These are phyloP conservation scores for Takifugu ocellatus DNA, from an alignment of 2,797 vertebrate genomes.

Conservation along the genomic window DNA sequence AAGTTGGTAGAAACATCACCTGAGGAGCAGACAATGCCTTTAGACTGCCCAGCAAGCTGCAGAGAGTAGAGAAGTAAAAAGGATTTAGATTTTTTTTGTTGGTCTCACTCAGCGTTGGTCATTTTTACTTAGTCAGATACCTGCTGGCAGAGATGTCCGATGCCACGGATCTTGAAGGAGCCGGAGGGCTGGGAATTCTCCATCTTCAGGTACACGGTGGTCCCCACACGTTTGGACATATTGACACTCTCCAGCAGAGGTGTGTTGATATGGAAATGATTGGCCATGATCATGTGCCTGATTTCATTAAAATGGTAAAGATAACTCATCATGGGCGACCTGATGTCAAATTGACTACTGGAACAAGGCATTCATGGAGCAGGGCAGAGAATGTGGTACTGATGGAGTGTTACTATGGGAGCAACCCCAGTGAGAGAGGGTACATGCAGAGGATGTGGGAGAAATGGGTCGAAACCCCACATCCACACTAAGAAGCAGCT, in stretches of 20 bases:
- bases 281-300: constrained; percentile 48
- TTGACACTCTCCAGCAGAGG: constrained; percentile 83
- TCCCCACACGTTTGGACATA: constrained; percentile 76
- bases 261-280: constrained; percentile 78
- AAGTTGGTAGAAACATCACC: constrained; percentile 45
- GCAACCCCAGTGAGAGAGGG: too few relatives aligned
- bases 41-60: constrained; percentile 66
- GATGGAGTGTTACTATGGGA: too few relatives aligned
- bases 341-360: too few relatives aligned
- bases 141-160: constrained; percentile 87
- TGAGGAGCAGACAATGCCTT: constrained; percentile 77
- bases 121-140: constrained; percentile 55
- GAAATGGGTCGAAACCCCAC: too few relatives aligned
- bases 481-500: too few relatives aligned
- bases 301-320: neutral
- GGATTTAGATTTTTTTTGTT: too few relatives aligned
- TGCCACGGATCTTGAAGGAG: constrained; percentile 94
- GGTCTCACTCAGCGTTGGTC: too few relatives aligned
- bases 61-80: neutral
- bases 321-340: too few relatives aligned
- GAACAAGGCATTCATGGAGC: too few relatives aligned
- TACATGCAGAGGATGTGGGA: too few relatives aligned
- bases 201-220: constrained; percentile 84
- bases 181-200: constrained; percentile 88
- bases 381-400: too few relatives aligned